Conservation (phyloP, 2,797 vertebrate species). For the Xiphorhynchus erythropygius region DNA sequence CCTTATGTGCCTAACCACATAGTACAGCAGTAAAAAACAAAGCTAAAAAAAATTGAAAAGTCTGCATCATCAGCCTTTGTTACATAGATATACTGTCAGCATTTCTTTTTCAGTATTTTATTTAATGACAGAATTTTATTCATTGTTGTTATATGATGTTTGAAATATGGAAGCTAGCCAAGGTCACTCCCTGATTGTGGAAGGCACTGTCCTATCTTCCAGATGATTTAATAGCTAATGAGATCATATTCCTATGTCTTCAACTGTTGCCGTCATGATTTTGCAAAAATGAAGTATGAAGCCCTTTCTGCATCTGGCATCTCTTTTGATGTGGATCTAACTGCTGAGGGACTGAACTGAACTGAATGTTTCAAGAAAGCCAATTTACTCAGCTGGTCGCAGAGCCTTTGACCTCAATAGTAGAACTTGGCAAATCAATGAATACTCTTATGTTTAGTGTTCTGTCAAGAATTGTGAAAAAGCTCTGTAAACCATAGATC, state of each 20-base stretch:
- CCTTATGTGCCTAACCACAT: background rate
- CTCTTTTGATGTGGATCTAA: slow-evolving; percentile 82
- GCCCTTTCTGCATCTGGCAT: slow-evolving; percentile 80
- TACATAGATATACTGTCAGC: background rate
- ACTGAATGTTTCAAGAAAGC: slow-evolving; percentile 80
- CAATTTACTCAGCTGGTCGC: slow-evolving; percentile 85
- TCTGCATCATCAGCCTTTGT: background rate
- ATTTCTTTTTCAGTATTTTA: slow-evolving; percentile 31
- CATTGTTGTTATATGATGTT: slow-evolving; percentile 38
- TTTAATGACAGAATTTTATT: slow-evolving; percentile 42
- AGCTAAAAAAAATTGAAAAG: background rate
- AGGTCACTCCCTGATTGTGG: slow-evolving; percentile 51
- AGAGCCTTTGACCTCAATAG: slow-evolving; percentile 84
- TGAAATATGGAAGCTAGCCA: slow-evolving; percentile 51
- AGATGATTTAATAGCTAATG: slow-evolving; percentile 77
- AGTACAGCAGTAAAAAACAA: slow-evolving; percentile 4
- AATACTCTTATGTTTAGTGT: slow-evolving; percentile 80
- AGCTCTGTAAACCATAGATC: slow-evolving; percentile 77
- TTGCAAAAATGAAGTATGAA: slow-evolving; percentile 82
- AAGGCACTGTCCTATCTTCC: slow-evolving; percentile 62
- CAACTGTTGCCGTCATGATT: slow-evolving; percentile 73
- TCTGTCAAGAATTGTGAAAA: slow-evolving; percentile 83
- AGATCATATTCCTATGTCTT: slow-evolving; percentile 78
- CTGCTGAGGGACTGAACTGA: slow-evolving; percentile 80
- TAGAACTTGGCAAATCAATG: slow-evolving; percentile 83